Evolutionary conservation across 30 jellyfish, hydroid and myxozoan genomes (phyloP), one percentile per base, ranked within the genome.

Genomic region (Turritopsis dohrnii): DNA sequence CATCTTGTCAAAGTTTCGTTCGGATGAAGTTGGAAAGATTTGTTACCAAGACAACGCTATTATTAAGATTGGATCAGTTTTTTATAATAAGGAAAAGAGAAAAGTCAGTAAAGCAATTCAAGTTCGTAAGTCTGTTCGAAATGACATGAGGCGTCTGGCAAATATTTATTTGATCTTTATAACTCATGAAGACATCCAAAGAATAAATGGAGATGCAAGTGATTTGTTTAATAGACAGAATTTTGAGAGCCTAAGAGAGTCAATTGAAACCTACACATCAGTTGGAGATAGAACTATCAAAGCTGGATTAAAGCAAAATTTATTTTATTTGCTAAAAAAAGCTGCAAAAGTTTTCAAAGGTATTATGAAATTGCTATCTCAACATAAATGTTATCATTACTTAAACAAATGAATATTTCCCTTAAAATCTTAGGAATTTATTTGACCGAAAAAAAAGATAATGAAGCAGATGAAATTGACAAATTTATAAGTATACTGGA

Each of bases 91-190:
- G 53, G 72, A 30, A 60, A 77, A 77, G 79, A 53, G 85, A n/a
- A 77, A n/a, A n/a, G n/a, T n/a, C n/a, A n/a, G n/a, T n/a, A n/a
- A n/a, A n/a, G n/a, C n/a, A n/a, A n/a, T n/a, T n/a, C n/a, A n/a
- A n/a, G n/a, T n/a, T n/a, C n/a, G 72, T 24, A 77, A 77, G 28
- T 28, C 85, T 26, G 85, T 77, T n/a, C 71, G 85, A 25, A 30
- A 28, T 24, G 85, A 77, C 30, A 77, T 77, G 85, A 8, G 85
- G 85, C 85, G 85, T 13, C 54, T 77, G 27, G 85, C 72, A 3
- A 30, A 77, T 66, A 24, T 77, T 29, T 28, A 77, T 77, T 53
- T 77, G 66, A 30, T 28, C 28, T 77, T 77, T 52, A 53, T 28
- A 24, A 30, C 41, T 28, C 71, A 52, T 26, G 30, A 30, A 18